Evolutionary conservation across 2,888 invertebrate species (phyloP).

Genomic region (Ochropleura plecta): DNA sequence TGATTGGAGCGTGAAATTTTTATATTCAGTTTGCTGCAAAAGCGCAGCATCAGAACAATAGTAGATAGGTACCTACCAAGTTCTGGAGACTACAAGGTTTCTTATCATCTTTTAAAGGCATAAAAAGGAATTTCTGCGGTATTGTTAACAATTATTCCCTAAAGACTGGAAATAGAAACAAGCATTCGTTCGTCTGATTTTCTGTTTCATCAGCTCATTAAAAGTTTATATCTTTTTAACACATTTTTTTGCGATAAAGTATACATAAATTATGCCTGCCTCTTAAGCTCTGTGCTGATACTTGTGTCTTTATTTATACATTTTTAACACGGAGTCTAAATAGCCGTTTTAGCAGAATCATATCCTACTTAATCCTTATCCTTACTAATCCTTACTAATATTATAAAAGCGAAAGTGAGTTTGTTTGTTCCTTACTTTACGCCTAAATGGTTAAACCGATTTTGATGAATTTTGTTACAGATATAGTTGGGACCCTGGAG

Average conservation of each 20-base stretch:
- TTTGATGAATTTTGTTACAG: too few relatives aligned
- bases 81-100: slow-evolving; percentile 64
- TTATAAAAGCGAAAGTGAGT: too few relatives aligned
- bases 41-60: slow-evolving; percentile 84
- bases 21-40: slow-evolving; percentile 86
- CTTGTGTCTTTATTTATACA: not conserved
- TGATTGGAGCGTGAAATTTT: slow-evolving; percentile 88
- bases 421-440: too few relatives aligned
- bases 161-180: slow-evolving; percentile 56
- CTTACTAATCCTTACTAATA: too few relatives aligned
- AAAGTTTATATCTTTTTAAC: not conserved
- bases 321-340: too few relatives aligned
- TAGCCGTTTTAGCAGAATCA: too few relatives aligned
- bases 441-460: too few relatives aligned
- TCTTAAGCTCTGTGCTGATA: not conserved
- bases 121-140: slow-evolving; percentile 30
- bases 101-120: slow-evolving; percentile 63
- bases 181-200: slow-evolving; percentile 32
- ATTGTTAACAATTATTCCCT: slow-evolving; percentile 60
- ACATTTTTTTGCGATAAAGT: slow-evolving; percentile 3
- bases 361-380: too few relatives aligned
- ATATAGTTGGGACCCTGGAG: too few relatives aligned
- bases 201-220: slow-evolving; percentile 9
- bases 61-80: slow-evolving; percentile 52
- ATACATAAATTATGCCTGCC: not conserved